Conservation (phyloP, 2,888 invertebrate genomes). For the Gnatocerus cornutus region DNA sequence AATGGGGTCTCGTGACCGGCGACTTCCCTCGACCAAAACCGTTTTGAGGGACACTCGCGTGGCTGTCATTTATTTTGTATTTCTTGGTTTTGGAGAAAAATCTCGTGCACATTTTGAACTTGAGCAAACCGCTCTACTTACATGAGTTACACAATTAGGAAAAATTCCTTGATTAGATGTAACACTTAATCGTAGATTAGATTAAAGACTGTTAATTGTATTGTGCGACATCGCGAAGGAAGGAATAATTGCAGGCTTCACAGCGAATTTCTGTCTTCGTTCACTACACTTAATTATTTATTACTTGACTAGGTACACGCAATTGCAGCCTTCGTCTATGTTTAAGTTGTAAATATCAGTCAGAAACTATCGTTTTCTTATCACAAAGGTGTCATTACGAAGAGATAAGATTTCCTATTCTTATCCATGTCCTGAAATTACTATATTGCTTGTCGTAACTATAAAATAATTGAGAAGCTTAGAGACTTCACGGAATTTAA, state of each 20-base stretch:
- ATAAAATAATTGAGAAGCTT: not conserved
- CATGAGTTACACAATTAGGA: too few relatives aligned
- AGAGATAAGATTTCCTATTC: slow-evolving; percentile 37
- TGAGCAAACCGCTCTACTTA: not conserved
- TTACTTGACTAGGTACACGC: slow-evolving; percentile 20
- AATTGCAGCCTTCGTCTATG: slow-evolving; percentile 38
- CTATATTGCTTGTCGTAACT: not conserved
- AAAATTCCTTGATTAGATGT: slow-evolving; percentile 17
- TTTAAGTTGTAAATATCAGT: slow-evolving; percentile 42
- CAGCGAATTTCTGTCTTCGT: slow-evolving; percentile 14
- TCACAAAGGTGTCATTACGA: slow-evolving; percentile 23
- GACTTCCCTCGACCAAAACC: not conserved
- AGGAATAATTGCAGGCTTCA: too few relatives aligned
- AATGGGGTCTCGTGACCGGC: not conserved
- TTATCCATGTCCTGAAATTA: slow-evolving; percentile 9
- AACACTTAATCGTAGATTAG: slow-evolving; percentile 9
- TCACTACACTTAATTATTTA: slow-evolving; percentile 17
- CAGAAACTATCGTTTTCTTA: slow-evolving; percentile 35
- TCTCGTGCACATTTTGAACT: slow-evolving; percentile 12
- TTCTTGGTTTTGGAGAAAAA: not conserved
- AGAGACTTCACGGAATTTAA: too few relatives aligned
- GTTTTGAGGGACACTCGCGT: not conserved
- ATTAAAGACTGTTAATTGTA: slow-evolving; percentile 9
- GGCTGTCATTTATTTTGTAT: not conserved
- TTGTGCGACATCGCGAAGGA: slow-evolving; percentile 6